A percentile compares a stretch with the other conserved stretches of the same genome.
Conservation (phyloP, 2,888 invertebrate species). For the Azorinus chamasolen region DNA sequence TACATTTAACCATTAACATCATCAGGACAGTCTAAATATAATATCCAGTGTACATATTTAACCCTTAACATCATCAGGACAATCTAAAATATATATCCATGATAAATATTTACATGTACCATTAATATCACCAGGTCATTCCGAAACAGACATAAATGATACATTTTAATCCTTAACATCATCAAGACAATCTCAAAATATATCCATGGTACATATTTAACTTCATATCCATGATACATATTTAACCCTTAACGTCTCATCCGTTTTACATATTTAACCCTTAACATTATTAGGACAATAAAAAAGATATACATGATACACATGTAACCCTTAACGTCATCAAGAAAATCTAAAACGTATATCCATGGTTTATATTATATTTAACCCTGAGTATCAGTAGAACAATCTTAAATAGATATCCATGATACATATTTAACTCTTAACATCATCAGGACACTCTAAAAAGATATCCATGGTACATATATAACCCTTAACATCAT, state of each 20-base stretch:
- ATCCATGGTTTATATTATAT: too few species aligned
- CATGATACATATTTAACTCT: not conserved
- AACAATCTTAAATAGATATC: conserved; percentile 72
- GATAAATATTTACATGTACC: not conserved
- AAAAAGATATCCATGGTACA: not conserved
- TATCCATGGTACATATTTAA: too few species aligned
- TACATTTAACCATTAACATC: not conserved
- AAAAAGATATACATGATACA: not conserved
- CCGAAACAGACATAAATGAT: not conserved
- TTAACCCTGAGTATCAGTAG: conserved; percentile 79
- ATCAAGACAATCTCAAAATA: not conserved
- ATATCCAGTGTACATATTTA: not conserved
- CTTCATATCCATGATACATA: not conserved
- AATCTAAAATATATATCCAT: not conserved
- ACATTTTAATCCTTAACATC: not conserved
- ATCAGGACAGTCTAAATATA: not conserved
- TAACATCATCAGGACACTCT: not conserved
- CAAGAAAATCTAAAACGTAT: too few species aligned
- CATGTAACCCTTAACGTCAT: not conserved
- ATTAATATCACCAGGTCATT: not conserved
- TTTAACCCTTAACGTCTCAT: not conserved
- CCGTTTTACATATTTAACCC: too few species aligned
- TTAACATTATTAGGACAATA: not conserved
- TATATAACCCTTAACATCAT: not conserved
- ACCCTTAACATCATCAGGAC: not conserved